A percentile compares a stretch with the other conserved stretches of the same genome.
Conservation (phyloP, 2,888 invertebrate species). For the Tuta absoluta region DNA sequence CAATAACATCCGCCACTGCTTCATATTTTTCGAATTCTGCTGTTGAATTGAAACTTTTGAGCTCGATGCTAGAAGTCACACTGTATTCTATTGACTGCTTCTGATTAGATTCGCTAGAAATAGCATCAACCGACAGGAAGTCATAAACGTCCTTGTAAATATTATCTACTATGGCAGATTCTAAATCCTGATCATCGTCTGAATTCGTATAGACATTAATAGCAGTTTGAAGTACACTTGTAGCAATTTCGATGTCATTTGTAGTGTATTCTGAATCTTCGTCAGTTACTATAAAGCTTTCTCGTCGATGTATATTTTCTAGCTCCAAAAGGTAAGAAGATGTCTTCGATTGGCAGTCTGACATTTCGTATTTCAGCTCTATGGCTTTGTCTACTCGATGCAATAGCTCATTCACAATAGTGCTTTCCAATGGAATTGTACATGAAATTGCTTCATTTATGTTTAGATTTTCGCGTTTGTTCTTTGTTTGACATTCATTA, state of each 20-base stretch:
- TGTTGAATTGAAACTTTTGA: slow-evolving; percentile 64
- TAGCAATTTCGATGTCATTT: slow-evolving; percentile 29
- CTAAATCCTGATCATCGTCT: slow-evolving; percentile 32
- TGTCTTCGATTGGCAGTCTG: slow-evolving; percentile 16
- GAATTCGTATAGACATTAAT: slow-evolving; percentile 36
- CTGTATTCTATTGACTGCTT: slow-evolving; percentile 47
- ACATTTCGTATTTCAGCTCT: slow-evolving; percentile 38
- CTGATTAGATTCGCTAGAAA: slow-evolving; percentile 11
- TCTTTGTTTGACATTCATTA: neutral
- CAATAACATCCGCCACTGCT: slow-evolving; percentile 58
- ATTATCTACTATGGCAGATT: slow-evolving; percentile 31
- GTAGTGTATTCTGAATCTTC: slow-evolving; percentile 34
- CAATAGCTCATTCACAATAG: neutral
- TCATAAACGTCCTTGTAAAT: slow-evolving; percentile 35
- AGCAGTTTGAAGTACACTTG: slow-evolving; percentile 37
- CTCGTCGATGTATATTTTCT: slow-evolving; percentile 18
- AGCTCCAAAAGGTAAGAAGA: slow-evolving; percentile 30
- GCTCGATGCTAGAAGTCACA: slow-evolving; percentile 51
- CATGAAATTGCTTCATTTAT: neutral
- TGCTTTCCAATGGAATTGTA: neutral
- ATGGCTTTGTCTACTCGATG: slow-evolving; percentile 17
- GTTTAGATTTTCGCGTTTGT: neutral
- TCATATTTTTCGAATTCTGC: slow-evolving; percentile 72
- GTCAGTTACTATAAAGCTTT: slow-evolving; percentile 30
- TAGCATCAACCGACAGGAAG: slow-evolving; percentile 30